Percentiles rank a stretch among this genome's conserved stretches.
Conservation (phyloP, 1,140 invertebrate species). For the Drosophila setifemur region DNA sequence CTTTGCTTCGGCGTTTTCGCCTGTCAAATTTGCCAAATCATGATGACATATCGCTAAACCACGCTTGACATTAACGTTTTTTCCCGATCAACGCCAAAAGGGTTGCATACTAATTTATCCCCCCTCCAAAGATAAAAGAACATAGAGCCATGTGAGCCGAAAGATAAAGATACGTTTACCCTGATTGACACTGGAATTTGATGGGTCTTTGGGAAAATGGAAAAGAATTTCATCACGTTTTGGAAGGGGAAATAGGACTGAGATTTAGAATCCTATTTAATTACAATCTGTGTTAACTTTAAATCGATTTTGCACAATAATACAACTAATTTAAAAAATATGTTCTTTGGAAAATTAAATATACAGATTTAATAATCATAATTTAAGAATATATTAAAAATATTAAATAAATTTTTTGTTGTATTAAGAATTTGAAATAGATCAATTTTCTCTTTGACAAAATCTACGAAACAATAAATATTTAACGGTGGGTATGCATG, state of each 20-base stretch:
- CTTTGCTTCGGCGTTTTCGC: constrained; percentile 43
- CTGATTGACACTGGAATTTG: constrained; percentile 17
- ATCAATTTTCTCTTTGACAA: no score
- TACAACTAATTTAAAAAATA: no score
- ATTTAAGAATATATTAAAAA: no score
- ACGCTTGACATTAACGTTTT: constrained; percentile 64
- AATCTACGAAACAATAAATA: no score
- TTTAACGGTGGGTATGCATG: no score
- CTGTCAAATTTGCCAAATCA: constrained; percentile 80
- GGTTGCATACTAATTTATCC: constrained; percentile 64
- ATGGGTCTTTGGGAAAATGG: background rate
- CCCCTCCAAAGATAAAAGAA: background rate
- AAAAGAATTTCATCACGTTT: background rate
- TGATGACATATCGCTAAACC: constrained; percentile 75
- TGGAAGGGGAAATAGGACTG: background rate
- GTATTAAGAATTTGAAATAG: no score
- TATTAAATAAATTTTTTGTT: no score
- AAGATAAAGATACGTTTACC: constrained; percentile 37
- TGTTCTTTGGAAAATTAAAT: no score
- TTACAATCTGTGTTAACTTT: no score
- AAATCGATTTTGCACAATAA: no score
- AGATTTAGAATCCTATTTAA: no score
- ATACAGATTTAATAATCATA: no score
- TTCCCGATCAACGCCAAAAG: constrained; percentile 39
- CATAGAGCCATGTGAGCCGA: constrained; percentile 6